A percentile compares a stretch with the other conserved stretches of the same genome.
phyloP scores from a whole-genome alignment of 2,113 vertebrate species.

The Salvelinus alpinus region DNA sequence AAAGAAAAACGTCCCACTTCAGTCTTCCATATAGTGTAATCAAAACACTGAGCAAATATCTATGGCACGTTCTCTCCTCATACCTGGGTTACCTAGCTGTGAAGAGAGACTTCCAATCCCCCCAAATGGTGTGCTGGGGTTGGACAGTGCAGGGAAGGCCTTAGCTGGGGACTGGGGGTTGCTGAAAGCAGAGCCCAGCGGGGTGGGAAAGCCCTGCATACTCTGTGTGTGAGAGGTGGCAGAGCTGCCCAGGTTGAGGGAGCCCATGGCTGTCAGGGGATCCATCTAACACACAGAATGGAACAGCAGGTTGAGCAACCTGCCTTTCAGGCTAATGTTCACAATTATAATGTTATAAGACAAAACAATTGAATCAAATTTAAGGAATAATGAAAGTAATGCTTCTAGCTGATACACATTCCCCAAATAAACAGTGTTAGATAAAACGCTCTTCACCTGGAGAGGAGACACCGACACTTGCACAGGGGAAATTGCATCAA shows the following conservation, averaged over 20 bases:
- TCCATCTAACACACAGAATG: conserved; percentile 79
- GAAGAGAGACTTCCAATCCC: conserved; percentile 90
- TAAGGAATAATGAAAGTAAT: not conserved
- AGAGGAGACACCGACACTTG: conserved; percentile 77
- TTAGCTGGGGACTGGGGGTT: conserved; percentile 98
- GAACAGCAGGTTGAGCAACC: too few species aligned
- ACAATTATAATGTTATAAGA: too few species aligned
- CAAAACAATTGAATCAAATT: not conserved
- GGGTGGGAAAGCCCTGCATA: conserved; percentile 93
- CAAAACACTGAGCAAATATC: not conserved
- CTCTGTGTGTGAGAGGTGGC: conserved; percentile 91
- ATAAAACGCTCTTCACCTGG: not conserved
- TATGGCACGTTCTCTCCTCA: conserved; percentile 10
- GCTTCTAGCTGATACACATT: not conserved
- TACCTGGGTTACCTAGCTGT: conserved; percentile 87
- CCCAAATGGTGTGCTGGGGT: conserved; percentile 92
- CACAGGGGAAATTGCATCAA: conserved; percentile 97
- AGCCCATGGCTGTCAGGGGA: conserved; percentile 90
- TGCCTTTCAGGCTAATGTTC: too few species aligned
- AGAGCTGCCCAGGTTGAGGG: conserved; percentile 87
- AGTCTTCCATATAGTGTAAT: not conserved
- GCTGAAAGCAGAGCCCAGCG: conserved; percentile 93
- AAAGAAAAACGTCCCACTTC: not conserved
- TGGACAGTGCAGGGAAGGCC: conserved; percentile 91
- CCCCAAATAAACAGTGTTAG: not conserved